These are phyloP conservation scores for Anorthoa munda DNA, from an alignment of 2,888 invertebrate genomes.

Conservation along the genomic window DNA sequence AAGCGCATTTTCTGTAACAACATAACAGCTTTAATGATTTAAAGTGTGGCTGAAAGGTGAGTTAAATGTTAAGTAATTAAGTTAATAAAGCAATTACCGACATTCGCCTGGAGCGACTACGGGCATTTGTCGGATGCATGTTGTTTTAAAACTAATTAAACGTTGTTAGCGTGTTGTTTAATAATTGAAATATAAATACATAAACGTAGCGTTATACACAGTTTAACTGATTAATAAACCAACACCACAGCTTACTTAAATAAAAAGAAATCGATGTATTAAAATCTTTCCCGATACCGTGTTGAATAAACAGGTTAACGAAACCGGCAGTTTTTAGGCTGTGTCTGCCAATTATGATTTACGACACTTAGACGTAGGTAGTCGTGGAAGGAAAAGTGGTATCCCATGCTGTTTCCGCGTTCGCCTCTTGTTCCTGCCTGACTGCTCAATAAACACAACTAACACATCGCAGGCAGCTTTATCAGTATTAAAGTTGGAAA, in stretches of 20 bases:
- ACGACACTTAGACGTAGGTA: conserved; percentile 12
- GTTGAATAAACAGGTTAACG: conserved; percentile 4
- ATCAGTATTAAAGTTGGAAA: conserved; percentile 3
- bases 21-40: conserved; percentile 12
- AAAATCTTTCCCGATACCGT: conserved; percentile 1
- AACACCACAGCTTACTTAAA: neutral
- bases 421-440: conserved; percentile 30
- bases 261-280: conserved; percentile 7
- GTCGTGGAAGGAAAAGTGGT: conserved; percentile 46
- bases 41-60: neutral
- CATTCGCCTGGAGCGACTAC: neutral
- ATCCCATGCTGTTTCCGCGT: conserved; percentile 36
- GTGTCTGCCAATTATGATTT: conserved; percentile 44
- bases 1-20: conserved; percentile 83
- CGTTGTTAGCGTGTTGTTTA: neutral
- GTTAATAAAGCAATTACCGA: neutral
- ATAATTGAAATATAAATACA: neutral
- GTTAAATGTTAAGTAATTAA: neutral
- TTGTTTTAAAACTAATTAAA: neutral
- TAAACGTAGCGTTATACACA: neutral
- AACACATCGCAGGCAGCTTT: neutral
- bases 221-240: conserved; percentile 1
- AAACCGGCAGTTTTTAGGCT: conserved; percentile 22
- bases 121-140: too few species aligned
- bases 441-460: conserved; percentile 20